Evolutionary conservation across 2,888 invertebrate species (phyloP).

Genomic region (Deilephila elpenor): DNA sequence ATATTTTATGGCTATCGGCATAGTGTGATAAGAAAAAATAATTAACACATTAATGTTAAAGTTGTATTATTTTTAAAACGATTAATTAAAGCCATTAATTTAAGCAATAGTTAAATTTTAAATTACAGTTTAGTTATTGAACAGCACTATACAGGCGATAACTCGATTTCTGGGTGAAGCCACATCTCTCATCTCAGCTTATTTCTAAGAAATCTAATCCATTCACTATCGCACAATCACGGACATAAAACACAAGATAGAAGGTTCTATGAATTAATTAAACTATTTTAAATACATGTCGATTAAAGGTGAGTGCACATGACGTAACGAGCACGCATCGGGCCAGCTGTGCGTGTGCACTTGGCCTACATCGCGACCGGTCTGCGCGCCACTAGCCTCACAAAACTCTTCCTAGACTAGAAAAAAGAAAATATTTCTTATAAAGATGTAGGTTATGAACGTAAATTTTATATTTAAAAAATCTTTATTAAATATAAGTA

Average conservation of each 20-base stretch:
- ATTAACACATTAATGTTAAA: too few relatives aligned
- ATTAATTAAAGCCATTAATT: too few relatives aligned
- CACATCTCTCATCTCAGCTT: not conserved
- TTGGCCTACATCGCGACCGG: slow-evolving; percentile 73
- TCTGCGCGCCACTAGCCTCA: slow-evolving; percentile 45
- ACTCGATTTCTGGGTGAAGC: too few relatives aligned
- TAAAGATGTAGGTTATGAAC: not conserved
- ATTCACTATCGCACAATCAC: not conserved
- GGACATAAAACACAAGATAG: not conserved
- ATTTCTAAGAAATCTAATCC: not conserved
- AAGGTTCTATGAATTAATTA: slow-evolving; percentile 46
- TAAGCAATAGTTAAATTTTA: too few relatives aligned
- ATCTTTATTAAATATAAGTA: too few relatives aligned
- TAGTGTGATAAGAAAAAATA: too few relatives aligned
- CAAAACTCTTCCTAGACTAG: slow-evolving; percentile 65
- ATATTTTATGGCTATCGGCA: too few relatives aligned
- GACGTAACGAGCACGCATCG: slow-evolving; percentile 55
- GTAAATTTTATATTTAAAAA: too few relatives aligned
- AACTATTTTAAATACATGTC: slow-evolving; percentile 49
- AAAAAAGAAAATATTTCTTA: not conserved
- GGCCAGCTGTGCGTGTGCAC: slow-evolving; percentile 57
- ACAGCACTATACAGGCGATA: too few relatives aligned
- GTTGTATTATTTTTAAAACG: too few relatives aligned
- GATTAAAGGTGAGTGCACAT: slow-evolving; percentile 57
- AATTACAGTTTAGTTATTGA: too few relatives aligned